A percentile compares a stretch with the other conserved stretches of the same genome.
Conservation (phyloP, 2,797 vertebrate genomes). For the Phaenicophaeus curvirostris region DNA sequence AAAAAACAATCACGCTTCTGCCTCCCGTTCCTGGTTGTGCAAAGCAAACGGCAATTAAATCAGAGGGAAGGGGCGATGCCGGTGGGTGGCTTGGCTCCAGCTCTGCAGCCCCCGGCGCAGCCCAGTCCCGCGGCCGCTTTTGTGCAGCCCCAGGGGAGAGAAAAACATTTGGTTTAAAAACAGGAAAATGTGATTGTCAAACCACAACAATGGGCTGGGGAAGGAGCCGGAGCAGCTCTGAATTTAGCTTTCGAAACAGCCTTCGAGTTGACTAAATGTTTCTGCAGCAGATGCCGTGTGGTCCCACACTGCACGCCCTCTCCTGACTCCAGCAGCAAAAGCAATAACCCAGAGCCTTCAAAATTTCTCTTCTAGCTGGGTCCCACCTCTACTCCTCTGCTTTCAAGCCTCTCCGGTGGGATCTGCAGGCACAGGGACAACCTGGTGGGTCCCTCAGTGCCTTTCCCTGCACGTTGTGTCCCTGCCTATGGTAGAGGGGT, state of each 20-base stretch:
- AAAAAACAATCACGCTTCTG: not conserved
- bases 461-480: too few relatives aligned
- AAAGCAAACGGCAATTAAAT: rapidly evolving
- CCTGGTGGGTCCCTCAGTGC: rapidly evolving
- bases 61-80: not conserved
- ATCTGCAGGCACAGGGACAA: not conserved
- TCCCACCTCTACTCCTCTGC: not conserved
- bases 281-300: not conserved
- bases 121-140: not conserved
- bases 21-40: not conserved
- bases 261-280: not conserved
- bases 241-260: conserved; percentile 39
- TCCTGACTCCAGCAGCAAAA: not conserved
- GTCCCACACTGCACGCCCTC: not conserved
- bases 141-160: not conserved
- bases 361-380: rapidly evolving
- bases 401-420: rapidly evolving
- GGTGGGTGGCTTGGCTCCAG: rapidly evolving
- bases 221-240: conserved; percentile 29
- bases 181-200: conserved; percentile 77
- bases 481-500: too few relatives aligned
- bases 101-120: not conserved
- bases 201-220: conserved; percentile 64
- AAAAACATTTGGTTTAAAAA: conserved; percentile 56
- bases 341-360: rapidly evolving